phyloP scores from a whole-genome alignment of 2,113 vertebrate genomes.

The Rhodinocichla rosea region DNA sequence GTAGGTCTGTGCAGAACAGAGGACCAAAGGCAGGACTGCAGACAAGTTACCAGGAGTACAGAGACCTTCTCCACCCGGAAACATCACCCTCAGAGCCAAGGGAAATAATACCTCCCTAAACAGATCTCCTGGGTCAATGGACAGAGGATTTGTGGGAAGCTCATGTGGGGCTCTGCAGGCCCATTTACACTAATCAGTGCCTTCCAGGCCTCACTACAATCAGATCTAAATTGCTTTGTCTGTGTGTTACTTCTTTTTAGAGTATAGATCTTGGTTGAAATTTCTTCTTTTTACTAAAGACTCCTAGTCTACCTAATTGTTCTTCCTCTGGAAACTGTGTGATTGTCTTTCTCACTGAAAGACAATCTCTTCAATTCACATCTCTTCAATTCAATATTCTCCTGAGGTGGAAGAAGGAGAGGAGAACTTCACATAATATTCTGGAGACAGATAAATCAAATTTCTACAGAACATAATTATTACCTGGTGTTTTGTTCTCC shows the following conservation, averaged over 20 bases:
- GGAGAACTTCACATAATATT: not conserved
- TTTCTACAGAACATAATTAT: not conserved
- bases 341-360: not conserved
- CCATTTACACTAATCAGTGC: not conserved
- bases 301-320: not conserved
- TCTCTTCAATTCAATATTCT: not conserved
- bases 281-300: not conserved
- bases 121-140: not conserved
- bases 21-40: rapidly evolving
- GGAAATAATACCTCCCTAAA: rapidly evolving
- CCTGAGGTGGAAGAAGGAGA: not conserved
- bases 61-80: rapidly evolving
- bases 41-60: rapidly evolving
- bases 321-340: not conserved
- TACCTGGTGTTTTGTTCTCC: not conserved
- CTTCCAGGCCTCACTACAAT: not conserved
- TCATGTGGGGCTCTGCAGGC: not conserved
- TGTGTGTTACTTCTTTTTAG: not conserved
- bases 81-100: rapidly evolving
- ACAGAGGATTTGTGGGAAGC: not conserved
- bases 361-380: not conserved
- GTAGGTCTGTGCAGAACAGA: rapidly evolving
- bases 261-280: not conserved
- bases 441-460: not conserved
- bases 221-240: not conserved